Percentiles rank a stretch among this genome's conserved stretches.
Evolutionary conservation across 1,140 invertebrate species (phyloP).

Genomic region (Pentalonia nigronervosa): DNA sequence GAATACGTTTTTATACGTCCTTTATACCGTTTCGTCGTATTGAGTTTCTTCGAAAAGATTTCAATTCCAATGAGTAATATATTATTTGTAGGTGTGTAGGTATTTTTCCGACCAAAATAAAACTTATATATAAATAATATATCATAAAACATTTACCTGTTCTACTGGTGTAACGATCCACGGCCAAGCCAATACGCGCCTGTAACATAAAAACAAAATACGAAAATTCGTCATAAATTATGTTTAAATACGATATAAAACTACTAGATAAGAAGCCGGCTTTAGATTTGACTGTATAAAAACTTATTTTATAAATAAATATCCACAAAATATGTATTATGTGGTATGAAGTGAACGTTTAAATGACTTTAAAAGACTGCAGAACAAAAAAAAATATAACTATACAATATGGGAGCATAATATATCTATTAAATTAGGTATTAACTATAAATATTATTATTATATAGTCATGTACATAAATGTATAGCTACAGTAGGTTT

Average conservation of each 20-base stretch:
- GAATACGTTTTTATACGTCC: slow-evolving; percentile 21
- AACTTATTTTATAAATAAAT: neutral
- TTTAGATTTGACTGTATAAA: neutral
- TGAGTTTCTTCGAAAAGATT: slow-evolving; percentile 50
- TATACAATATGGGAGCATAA: neutral
- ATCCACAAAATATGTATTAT: neutral
- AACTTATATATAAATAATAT: neutral
- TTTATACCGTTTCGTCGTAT: slow-evolving; percentile 34
- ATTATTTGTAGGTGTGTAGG: neutral
- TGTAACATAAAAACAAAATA: slow-evolving; percentile 32
- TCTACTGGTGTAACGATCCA: slow-evolving; percentile 18
- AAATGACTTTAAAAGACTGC: neutral
- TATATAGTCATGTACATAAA: neutral
- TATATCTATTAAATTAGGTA: neutral
- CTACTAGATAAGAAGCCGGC: neutral
- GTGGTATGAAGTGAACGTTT: neutral
- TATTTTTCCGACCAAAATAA: neutral
- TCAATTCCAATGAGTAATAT: slow-evolving; percentile 29
- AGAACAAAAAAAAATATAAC: neutral
- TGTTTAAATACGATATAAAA: neutral
- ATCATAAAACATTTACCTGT: slow-evolving; percentile 38
- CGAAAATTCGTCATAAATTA: neutral
- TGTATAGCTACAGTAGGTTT: neutral
- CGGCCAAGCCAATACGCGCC: neutral
- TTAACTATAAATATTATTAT: neutral